Evolutionary conservation across 2,888 invertebrate species (phyloP), one percentile per base, ranked within the genome.

Genomic region (Drosophila rellima): DNA sequence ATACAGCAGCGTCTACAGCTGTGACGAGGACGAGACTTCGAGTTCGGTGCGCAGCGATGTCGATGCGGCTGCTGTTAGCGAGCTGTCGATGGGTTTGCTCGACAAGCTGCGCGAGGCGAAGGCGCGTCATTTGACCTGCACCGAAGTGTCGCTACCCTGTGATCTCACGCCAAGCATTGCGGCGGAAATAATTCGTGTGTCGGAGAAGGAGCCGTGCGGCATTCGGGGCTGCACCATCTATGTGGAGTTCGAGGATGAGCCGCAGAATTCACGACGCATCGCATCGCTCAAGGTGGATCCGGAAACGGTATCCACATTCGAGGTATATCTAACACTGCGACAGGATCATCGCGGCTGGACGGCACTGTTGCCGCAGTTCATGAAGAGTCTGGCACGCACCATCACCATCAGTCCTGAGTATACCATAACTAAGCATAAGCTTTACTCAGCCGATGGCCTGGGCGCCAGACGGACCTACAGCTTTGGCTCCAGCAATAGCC

Each of bases 121-220:
- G 70, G 85, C 90, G 5, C 89, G 91, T 18, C 91, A 91, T 63
- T 75, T 91, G 72, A 85, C 89, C 31, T 91, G 91, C 82, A 91
- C 91, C 56, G 91, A 91, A 80, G 91, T 91, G 74, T 91, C 91
- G 79, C 81, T 91, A 87, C 91, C 91, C 82, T 91, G 91, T 89
- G 91, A 91, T 90, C 91, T 91, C 89, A 91, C 90, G 74, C 81
- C 90, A 39, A 88, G 86, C 78, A 91, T 91, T 73, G 91, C 91
- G 72, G 88, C 90, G 52, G 91, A 91, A 77, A 90, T 91, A 45
- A 78, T 91, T 57, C 90, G 91, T 18, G 89, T 91, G 18, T 91
- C 91, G 20, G 91, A 88, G 67, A 90, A 90, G 81, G 91, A 91
- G 57, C 91, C 91, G 4, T 90, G 91, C 71, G 91, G 91, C 71